Base-by-base conservation (phyloP, 1,140 invertebrate species). In the Acromyrmex charruanus region DNA sequence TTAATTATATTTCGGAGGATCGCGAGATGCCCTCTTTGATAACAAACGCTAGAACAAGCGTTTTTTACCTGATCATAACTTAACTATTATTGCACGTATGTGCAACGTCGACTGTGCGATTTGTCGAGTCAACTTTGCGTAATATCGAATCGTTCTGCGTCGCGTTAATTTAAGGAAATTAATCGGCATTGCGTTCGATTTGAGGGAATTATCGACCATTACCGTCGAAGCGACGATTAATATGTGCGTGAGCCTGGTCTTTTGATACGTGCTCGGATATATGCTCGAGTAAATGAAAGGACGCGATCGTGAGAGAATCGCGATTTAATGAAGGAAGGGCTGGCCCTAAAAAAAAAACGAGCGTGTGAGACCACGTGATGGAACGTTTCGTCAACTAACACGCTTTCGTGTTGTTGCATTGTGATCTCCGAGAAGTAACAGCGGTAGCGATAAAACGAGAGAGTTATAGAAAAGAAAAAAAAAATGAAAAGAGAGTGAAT, bases 61-160 rank as follows among this genome's bases (percentile, higher is more conserved):
- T 35, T 21, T 25, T 69, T 69, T 35, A 21, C 3, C 63, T 39
- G 66, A 21, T 28, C 21, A 4, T 35, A 39, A 31, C 65, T 87
- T 71, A 72, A 82, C 68, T 82, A 72, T 82, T 72, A 82, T 72
- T 82, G 79, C 79, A 59, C 25, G 21, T 31, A 59, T 2, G n/a
- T 58, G n/a, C 39, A 35, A 21, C 69, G 44, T 63, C 5, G 7
- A 31, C 1, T 10, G 66, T 12, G 58, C 51, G 39, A 58, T 51
- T 86, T 9, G 61, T n/a, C 39, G 74, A 14, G 44, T 66, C 77
- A 25, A 63, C 16, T 21, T 68, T 82, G 25, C 16, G 14, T 6
- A 18, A 18, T 49, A 28, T 44, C 66, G 35, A 49, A 49, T 65
- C 75, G 58, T 28, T 12, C 59, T 44, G 39, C n/a, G 28, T 53